Evolutionary conservation across 2,888 invertebrate genomes (phyloP), one percentile per base, ranked within the genome.

Genomic region (Pyrrhosoma nymphula): DNA sequence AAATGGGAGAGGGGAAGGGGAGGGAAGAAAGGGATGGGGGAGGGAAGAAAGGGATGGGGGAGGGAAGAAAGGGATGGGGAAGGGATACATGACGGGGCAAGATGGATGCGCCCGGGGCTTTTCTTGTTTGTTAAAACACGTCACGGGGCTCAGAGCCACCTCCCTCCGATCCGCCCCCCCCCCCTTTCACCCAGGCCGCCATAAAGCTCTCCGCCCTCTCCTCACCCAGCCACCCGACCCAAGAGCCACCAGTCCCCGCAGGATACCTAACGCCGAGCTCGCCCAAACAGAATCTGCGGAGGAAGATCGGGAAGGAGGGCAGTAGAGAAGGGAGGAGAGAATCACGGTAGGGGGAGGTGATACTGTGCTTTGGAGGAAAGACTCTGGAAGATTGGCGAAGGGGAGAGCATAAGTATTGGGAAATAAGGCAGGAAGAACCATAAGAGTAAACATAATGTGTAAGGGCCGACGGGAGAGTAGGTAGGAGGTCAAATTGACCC

Each of bases 91-190:
- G 75, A 69, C 20, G 69, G 47, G n/a, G 69, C 56, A 93, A 93
- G 93, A 93, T 47, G 69, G 75, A 93, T 93, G 69, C 75, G 69
- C 69, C 63, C n/a, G 20, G n/a, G 56, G 89, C 89, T 89, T 56
- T 88, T 23, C 69, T 63, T 93, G 93, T 69, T 93, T 93, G 93
- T 75, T 93, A 93, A 93, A 75, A 47, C 69, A 69, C 93, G 93
- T 69, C 69, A 69, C 26, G 69, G 93, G 47, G 93, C 91, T 91
- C 63, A 63, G 35, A 60, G 26, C 91, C 90, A 18, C 56, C 90
- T 12, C 18, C 91, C 47, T 63, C n/a, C 63, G 91, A 63, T 35
- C n/a, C 63, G 12, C 0, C 39, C 39, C 30, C 63, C 23, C 63
- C 39, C 63, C 63, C 60, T 3, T 56, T 35, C 60, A 47, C 16